Conservation (phyloP, 2,797 vertebrate species). For the Cryptoprocta ferox region DNA sequence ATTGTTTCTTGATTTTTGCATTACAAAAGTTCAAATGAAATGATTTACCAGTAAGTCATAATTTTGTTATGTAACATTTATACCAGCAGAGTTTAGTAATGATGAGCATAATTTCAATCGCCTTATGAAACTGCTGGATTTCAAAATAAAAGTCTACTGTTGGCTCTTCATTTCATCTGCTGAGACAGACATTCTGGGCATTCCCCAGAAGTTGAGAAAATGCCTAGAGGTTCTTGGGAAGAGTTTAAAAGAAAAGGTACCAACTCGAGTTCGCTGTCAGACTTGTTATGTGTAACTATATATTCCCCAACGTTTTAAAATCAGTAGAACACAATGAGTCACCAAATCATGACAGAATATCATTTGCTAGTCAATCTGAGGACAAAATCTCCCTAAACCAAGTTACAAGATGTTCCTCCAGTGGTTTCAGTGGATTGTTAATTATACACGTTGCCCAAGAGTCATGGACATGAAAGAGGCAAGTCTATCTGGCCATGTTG, state of each 20-base stretch:
- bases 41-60: neutral
- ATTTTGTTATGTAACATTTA: slow-evolving; percentile 21
- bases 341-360: neutral
- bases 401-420: neutral
- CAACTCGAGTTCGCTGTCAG: neutral
- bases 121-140: slow-evolving; percentile 39
- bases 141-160: slow-evolving; percentile 36
- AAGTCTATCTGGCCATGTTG: slow-evolving; percentile 20
- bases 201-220: neutral
- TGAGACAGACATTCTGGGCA: neutral
- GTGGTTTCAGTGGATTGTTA: slow-evolving; percentile 47
- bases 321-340: slow-evolving; percentile 1
- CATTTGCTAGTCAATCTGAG: slow-evolving; percentile 36
- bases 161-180: neutral
- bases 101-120: slow-evolving; percentile 34
- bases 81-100: slow-evolving; percentile 54
- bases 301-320: neutral
- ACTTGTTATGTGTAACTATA: neutral
- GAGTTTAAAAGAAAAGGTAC: neutral
- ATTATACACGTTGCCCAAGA: slow-evolving; percentile 50
- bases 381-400: slow-evolving; percentile 49
- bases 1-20: neutral
- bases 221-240: neutral
- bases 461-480: neutral
- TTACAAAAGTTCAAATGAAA: slow-evolving; percentile 48